These are phyloP conservation scores for Bombus superbus DNA, from an alignment of 1,140 invertebrate genomes.

Conservation along the genomic window DNA sequence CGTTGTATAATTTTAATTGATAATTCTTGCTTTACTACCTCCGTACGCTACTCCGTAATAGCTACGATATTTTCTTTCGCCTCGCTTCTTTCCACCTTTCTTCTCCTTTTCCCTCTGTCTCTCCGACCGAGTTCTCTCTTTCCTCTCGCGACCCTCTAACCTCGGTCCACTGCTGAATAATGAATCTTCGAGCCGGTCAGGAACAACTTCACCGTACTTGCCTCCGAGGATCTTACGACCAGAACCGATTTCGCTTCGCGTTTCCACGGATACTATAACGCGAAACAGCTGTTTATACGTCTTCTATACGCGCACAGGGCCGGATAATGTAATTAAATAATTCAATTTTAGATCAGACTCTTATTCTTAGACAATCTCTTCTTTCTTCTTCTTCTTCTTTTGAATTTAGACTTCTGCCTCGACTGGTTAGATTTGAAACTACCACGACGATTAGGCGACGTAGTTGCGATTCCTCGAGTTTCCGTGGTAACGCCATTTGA, in stretches of 20 bases:
- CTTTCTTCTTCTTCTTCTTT: too few relatives aligned
- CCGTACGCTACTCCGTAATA: too few relatives aligned
- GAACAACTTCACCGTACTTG: slow-evolving; percentile 1
- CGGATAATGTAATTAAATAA: too few relatives aligned
- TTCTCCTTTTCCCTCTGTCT: not conserved
- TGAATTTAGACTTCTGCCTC: too few relatives aligned
- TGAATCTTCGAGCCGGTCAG: not conserved
- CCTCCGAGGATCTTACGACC: not conserved
- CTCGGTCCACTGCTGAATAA: not conserved
- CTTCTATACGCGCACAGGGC: not conserved
- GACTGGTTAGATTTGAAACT: too few relatives aligned
- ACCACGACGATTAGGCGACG: too few relatives aligned
- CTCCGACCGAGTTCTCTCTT: not conserved
- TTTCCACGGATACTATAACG: not conserved
- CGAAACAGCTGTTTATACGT: not conserved
- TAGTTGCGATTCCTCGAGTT: not conserved
- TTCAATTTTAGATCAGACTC: too few relatives aligned
- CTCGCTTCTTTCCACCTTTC: not conserved
- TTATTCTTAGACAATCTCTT: too few relatives aligned
- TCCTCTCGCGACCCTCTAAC: not conserved
- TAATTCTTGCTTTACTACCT: not conserved
- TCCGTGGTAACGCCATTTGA: not conserved
- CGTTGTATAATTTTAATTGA: not conserved
- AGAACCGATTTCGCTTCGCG: not conserved
- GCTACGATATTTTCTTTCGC: too few relatives aligned